Conservation (phyloP, 2,888 invertebrate species). For the Metellina segmentata region DNA sequence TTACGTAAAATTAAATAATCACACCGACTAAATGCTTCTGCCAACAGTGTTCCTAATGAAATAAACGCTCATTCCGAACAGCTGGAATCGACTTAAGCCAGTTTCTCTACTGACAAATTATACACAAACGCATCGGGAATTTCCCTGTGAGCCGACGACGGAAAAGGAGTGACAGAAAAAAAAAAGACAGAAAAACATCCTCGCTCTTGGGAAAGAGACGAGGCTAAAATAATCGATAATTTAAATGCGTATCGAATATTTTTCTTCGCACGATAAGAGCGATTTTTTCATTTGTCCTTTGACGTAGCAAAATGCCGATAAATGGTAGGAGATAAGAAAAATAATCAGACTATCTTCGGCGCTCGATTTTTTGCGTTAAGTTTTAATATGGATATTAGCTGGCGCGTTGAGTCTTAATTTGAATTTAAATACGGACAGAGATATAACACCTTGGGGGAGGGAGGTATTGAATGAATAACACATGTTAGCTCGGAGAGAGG, state of each 20-base stretch:
- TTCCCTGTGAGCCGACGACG: background rate
- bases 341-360: slow-evolving; percentile 17
- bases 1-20: too few species aligned
- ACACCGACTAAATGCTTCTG: too few species aligned
- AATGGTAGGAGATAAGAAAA: slow-evolving; percentile 9
- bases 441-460: slow-evolving; percentile 21
- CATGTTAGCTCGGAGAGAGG: background rate
- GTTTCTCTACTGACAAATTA: background rate
- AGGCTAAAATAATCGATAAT: slow-evolving; percentile 45
- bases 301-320: slow-evolving; percentile 29
- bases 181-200: background rate
- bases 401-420: slow-evolving; percentile 24
- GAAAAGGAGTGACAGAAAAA: background rate
- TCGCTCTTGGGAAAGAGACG: background rate
- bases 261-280: background rate
- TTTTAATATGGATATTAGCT: slow-evolving; percentile 48
- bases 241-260: slow-evolving; percentile 46
- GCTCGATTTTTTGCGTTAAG: background rate
- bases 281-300: slow-evolving; percentile 15
- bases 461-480: slow-evolving; percentile 13
- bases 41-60: too few species aligned
- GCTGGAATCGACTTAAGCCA: background rate
- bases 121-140: background rate
- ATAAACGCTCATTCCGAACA: too few species aligned
- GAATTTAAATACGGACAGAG: slow-evolving; percentile 42